These are phyloP conservation scores for Achatina immaculata DNA, from an alignment of 1,140 invertebrate species.

Conservation along the genomic window DNA sequence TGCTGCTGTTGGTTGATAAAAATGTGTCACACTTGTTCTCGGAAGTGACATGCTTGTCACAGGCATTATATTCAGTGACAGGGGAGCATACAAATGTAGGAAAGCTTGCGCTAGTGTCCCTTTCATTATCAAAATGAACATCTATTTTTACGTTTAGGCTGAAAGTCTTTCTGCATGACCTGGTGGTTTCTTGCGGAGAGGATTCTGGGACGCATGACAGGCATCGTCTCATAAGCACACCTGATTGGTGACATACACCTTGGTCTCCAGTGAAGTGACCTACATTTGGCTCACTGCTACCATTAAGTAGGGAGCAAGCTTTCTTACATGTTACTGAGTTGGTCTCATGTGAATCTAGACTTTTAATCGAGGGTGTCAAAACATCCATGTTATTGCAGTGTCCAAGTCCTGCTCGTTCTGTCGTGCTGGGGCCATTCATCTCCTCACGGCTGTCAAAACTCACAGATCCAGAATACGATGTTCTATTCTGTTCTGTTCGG, in stretches of 20 bases:
- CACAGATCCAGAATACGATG: not conserved
- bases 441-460: not conserved
- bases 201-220: not conserved
- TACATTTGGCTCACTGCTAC: not conserved
- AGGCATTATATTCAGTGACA: not conserved
- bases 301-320: too few relatives aligned
- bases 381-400: too few relatives aligned
- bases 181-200: not conserved
- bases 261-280: not conserved
- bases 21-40: not conserved
- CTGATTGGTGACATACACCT: not conserved
- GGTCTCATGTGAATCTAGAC: too few relatives aligned
- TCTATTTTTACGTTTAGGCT: conserved; percentile 19
- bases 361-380: too few relatives aligned
- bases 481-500: not conserved
- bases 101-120: not conserved
- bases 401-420: too few relatives aligned
- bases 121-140: not conserved
- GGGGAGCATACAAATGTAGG: not conserved
- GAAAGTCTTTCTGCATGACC: not conserved
- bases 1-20: not conserved
- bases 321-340: too few relatives aligned
- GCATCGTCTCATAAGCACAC: conserved; percentile 10
- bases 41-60: not conserved
- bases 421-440: not conserved